Evolutionary conservation across 2,797 vertebrate species (phyloP).

Genomic region (Leptodactylus fallax): DNA sequence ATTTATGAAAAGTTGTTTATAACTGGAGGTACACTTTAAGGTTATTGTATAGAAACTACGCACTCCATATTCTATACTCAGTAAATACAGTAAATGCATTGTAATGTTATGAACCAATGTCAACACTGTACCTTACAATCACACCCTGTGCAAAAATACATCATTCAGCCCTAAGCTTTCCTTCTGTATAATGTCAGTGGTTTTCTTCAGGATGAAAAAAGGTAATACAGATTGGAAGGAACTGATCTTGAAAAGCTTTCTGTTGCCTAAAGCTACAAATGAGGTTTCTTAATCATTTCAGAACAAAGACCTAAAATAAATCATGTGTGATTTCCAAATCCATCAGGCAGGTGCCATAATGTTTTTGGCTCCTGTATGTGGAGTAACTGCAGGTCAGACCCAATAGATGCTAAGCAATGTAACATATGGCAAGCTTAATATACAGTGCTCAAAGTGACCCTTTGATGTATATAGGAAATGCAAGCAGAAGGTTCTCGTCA

Average conservation of each 20-base stretch:
- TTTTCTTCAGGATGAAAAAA: constrained; percentile 60
- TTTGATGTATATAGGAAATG: constrained; percentile 49
- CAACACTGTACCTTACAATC: constrained; percentile 24
- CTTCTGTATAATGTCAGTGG: constrained; percentile 45
- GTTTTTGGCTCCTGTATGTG: constrained; percentile 55
- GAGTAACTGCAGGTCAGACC: constrained; percentile 15
- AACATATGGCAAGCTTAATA: constrained; percentile 47
- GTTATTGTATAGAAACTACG: not conserved
- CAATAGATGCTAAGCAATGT: constrained; percentile 21
- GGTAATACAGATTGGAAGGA: constrained; percentile 43
- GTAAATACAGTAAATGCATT: not conserved
- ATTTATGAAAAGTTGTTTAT: not conserved
- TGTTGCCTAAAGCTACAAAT: constrained; percentile 65
- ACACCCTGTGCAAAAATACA: constrained; percentile 45
- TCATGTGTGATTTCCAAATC: constrained; percentile 62
- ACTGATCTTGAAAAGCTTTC: constrained; percentile 65
- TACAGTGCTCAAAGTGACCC: constrained; percentile 41
- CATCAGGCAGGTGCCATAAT: constrained; percentile 63
- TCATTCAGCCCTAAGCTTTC: constrained; percentile 43
- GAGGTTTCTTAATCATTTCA: constrained; percentile 67
- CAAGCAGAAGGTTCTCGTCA: constrained; percentile 46
- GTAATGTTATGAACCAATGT: constrained; percentile 26
- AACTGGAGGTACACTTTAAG: not conserved
- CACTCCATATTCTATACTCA: not conserved
- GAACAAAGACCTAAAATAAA: constrained; percentile 66